These are phyloP conservation scores for Rhagoletis zephyria DNA, from an alignment of 1,140 invertebrate species.

Conservation along the genomic window DNA sequence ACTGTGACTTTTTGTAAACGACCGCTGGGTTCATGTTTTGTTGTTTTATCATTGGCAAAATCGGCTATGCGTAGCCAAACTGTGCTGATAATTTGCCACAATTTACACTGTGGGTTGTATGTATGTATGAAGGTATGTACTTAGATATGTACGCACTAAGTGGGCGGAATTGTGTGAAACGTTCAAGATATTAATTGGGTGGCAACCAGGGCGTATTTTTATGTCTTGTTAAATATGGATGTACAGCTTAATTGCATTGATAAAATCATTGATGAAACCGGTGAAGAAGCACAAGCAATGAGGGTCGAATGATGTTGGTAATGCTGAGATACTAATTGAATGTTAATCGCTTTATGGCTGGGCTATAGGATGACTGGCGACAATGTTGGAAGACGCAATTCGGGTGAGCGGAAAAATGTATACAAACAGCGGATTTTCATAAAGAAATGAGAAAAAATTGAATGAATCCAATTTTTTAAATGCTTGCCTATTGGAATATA, in stretches of 20 bases:
- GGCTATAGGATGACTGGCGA: neutral
- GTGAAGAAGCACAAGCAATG: neutral
- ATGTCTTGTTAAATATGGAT: constrained; percentile 52
- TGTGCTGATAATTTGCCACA: constrained; percentile 70
- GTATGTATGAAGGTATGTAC: neutral
- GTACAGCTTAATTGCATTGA: constrained; percentile 59
- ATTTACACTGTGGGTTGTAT: constrained; percentile 64
- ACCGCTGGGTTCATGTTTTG: neutral
- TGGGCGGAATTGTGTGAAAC: constrained; percentile 22
- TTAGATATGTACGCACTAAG: neutral
- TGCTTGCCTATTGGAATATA: no score
- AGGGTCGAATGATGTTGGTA: constrained; percentile 61
- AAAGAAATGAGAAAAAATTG: neutral
- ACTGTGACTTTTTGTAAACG: constrained; percentile 9
- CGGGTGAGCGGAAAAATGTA: neutral
- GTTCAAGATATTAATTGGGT: constrained; percentile 9
- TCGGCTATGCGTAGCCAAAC: neutral
- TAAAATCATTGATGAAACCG: constrained; percentile 70
- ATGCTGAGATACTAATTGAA: constrained; percentile 68
- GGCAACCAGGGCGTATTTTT: constrained; percentile 26
- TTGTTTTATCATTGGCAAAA: constrained; percentile 41
- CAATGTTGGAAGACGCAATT: neutral
- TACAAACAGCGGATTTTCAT: constrained; percentile 13
- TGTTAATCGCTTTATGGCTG: constrained; percentile 66
- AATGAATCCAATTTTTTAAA: neutral